Evolutionary conservation across 2,113 vertebrate species (phyloP).

Genomic region (Lota lota): DNA sequence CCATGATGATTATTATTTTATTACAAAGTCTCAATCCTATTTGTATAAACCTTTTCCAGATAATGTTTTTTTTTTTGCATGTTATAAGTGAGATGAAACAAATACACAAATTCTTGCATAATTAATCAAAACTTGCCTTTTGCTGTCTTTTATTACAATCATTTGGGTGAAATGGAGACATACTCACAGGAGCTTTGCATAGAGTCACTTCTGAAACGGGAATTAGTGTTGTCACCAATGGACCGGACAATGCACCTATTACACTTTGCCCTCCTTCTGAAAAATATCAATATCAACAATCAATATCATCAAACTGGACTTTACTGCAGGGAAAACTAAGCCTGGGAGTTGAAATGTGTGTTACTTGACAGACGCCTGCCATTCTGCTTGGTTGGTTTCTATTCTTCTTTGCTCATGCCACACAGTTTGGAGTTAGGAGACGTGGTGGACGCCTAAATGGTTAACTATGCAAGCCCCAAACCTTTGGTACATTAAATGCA

Average conservation of each 20-base stretch:
- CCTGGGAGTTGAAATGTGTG: conserved; percentile 28
- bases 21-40: neutral
- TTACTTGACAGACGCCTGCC: conserved; percentile 19
- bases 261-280: conserved; percentile 22
- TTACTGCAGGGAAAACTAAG: conserved; percentile 34
- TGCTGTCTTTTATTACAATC: conserved; percentile 73
- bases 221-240: conserved; percentile 46
- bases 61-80: neutral
- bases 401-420: conserved; percentile 34
- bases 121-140: conserved; percentile 51
- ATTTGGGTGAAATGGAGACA: conserved; percentile 66
- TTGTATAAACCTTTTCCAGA: neutral
- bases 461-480: conserved; percentile 67
- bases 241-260: conserved; percentile 30
- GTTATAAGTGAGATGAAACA: neutral
- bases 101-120: conserved; percentile 13
- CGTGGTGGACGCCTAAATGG: conserved; percentile 51
- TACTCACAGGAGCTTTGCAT: conserved; percentile 72
- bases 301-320: conserved; percentile 14
- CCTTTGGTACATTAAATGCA: conserved; percentile 75
- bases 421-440: conserved; percentile 28
- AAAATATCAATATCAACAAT: conserved; percentile 29
- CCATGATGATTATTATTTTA: neutral
- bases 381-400: conserved; percentile 27
- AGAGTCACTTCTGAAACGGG: conserved; percentile 65